Evolutionary conservation across 2,797 vertebrate genomes (phyloP), one percentile per base, ranked within the genome.

Genomic region (Botia almorhae): DNA sequence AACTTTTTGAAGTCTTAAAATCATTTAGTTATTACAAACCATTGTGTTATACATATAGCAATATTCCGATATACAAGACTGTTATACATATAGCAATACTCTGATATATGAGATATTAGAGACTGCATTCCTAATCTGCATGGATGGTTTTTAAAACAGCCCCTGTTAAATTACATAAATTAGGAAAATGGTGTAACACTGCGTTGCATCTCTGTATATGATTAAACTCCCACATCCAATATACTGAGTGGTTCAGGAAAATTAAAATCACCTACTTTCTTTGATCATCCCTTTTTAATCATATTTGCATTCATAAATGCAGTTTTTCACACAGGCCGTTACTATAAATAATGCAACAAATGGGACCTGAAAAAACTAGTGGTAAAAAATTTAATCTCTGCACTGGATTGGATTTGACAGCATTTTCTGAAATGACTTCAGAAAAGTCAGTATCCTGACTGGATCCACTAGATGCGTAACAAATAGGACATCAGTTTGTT

Each of bases 341-440:
- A 69, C 64, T 63, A 33, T 0, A 23, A 14, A 71, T 36, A 53
- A 63, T 64, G 56, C 19, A 71, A 56, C 43, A 64, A 8, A 63
- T 71, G 51, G 60, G 56, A 63, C n/a, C 56, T 39, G 26, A 48
- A 51, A 5, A n/a, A 70, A 63, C 60, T 26, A 58, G 17, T 55
- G 63, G 12, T 73, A 51, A 58, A 56, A 43, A 26, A 65, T 11
- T 2, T 74, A 46, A 74, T 73, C 77, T 64, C 69, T 19, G 36
- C 29, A 55, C 51, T 14, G 23, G 50, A 65, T 58, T 74, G 50
- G 39, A 78, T 78, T 70, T 48, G 76, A 73, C 61, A 58, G 21
- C 5, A 8, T 73, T 29, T 55, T 80, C 29, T 11, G 21, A 67
- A 73, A 78, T 64, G 1, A 63, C 58, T 64, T 29, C 26, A 33